These are phyloP conservation scores for Agrotis clavis DNA, from an alignment of 2,888 invertebrate species.

Conservation along the genomic window DNA sequence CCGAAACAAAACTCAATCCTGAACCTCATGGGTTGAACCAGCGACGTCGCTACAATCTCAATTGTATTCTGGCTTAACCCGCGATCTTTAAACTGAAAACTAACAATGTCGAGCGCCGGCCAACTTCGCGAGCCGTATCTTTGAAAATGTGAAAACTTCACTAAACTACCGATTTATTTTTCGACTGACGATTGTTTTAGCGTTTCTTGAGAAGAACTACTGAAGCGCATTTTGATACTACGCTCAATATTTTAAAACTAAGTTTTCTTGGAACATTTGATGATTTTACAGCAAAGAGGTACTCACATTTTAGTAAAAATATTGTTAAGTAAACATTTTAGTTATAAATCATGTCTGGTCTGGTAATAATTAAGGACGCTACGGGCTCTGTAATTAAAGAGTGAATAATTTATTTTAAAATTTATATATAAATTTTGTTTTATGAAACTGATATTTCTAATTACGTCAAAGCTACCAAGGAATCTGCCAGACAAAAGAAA, in stretches of 20 bases:
- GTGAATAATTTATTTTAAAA: constrained; percentile 7
- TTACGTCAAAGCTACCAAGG: constrained; percentile 4
- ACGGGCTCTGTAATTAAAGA: constrained; percentile 18
- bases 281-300: no score
- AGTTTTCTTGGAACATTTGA: background rate
- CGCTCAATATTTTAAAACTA: constrained; percentile 3
- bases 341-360: constrained; percentile 3
- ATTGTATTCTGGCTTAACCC: constrained; percentile 66
- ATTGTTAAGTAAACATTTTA: constrained; percentile 9
- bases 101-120: constrained; percentile 66
- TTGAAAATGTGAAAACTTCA: constrained; percentile 72
- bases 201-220: constrained; percentile 36
- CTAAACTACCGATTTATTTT: constrained; percentile 67
- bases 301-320: constrained; percentile 8
- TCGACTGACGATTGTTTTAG: constrained; percentile 64
- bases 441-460: constrained; percentile 4
- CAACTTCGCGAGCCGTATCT: constrained; percentile 63
- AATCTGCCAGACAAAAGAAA: background rate
- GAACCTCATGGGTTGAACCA: constrained; percentile 50
- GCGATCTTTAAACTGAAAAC: constrained; percentile 71
- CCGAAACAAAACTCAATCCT: constrained; percentile 15
- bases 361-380: constrained; percentile 2
- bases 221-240: constrained; percentile 27
- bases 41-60: constrained; percentile 52
- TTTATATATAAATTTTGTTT: background rate